Evolutionary conservation across 1,140 invertebrate species (phyloP), one percentile per base, ranked within the genome.

Genomic region (Drosophila mayri): DNA sequence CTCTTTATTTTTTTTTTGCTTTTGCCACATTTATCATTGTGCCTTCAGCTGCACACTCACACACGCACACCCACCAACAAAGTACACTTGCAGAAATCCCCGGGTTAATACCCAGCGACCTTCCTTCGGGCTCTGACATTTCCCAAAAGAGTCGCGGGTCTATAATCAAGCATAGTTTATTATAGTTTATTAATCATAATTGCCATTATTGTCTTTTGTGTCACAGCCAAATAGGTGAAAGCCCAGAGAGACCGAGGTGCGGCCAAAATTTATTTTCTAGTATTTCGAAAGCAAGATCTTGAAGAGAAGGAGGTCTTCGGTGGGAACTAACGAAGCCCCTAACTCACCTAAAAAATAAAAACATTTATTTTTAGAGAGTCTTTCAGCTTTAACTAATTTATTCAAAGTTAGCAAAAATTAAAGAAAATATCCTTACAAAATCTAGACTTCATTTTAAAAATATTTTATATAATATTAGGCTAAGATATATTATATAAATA

Each of bases 1-100:
- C 79, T 37, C 18, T 38, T 87, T 28, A n/a, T n/a, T 30, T 37
- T 46, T 32, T 30, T 65, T 66, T 86, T 38, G 67, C 66, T 55
- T 79, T 72, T 75, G 59, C 66, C 76, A 80, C 90, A 90, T 91
- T 91, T 91, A 91, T 91, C 90, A 91, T 81, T 90, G 86, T 91
- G 87, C 87, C 86, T 90, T 90, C 86, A 83, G 67, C 62, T 71
- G 79, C 78, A 75, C 52, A 74, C 71, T 75, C 54, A 84, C 63
- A 80, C 54, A 58, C 70, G 25, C 16, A 8, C 41, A 81, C 85
- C 85, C 85, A 81, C 81, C 18, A 72, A 52, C 43, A 20, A 49
- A 18, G 18, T 90, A 90, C 85, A 90, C 85, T 90, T 49, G 75
- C 65, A 75, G 43, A 90, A 86, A 86, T 77, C 65, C 43, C 63